Evolutionary conservation across 2,888 invertebrate species (phyloP), one percentile per base, ranked within the genome.

Genomic region (Metacarcinus magister): DNA sequence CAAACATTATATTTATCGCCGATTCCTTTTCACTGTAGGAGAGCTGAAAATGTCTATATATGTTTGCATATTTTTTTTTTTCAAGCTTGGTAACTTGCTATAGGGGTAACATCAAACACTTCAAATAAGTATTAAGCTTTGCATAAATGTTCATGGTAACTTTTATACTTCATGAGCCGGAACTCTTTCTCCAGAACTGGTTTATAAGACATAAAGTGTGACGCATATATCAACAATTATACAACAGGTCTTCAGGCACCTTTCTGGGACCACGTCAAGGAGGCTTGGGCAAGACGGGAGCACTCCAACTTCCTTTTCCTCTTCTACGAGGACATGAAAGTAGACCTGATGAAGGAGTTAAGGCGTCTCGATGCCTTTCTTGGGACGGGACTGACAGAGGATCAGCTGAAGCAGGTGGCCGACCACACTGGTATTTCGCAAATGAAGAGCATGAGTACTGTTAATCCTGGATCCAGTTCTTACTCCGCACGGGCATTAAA

Each of bases 261-360:
- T 28, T 95, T 54, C 75, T 95, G 93, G 95, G 19, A n/a, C 8
- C 95, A 95, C 91, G 5, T 95, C 7, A 43, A 43, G 0, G 94
- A 94, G 32, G 95, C 54, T 32, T 95, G 95, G 95, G 67, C 87
- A 23, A 67, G 46, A 60, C 89, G 95, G 19, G 1, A 93, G 23
- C 95, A 95, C n/a, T 90, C 75, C 28, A 95, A 95, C 39, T 28
- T 94, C 32, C 94, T 95, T 28, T 94, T 94, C 75, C 90, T 95
- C 28, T 94, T 94, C 91, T 95, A 95, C 28, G 95, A 95, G 90
- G 91, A 95, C 94, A 94, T 95, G 94, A 90, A 95, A 67, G 91
- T 90, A 67, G 75, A 95, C 94, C 75, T 93, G 32, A 23, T 91
- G 90, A n/a, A 90, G 8, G 95, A 95, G 32, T 87, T 95, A 7